A percentile compares a stretch with the other conserved stretches of the same genome.
These are phyloP conservation scores for Coelopa pilipes DNA, from an alignment of 2,888 invertebrate species.

Conservation along the genomic window DNA sequence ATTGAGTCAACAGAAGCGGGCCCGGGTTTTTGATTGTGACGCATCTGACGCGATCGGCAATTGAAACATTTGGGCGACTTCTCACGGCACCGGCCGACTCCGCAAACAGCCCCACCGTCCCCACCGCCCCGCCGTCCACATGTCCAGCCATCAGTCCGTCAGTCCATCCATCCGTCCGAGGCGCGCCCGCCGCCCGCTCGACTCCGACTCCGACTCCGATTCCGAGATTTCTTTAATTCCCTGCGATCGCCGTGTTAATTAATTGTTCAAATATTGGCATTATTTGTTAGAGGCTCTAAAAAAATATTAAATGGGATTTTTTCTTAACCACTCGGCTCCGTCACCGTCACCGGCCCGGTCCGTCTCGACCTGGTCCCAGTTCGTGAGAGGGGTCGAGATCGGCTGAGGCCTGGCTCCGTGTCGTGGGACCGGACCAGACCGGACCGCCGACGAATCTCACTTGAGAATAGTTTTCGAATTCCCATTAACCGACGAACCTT, in stretches of 20 bases:
- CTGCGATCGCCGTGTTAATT: slow-evolving; percentile 63
- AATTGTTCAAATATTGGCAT: slow-evolving; percentile 64
- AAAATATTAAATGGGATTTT: slow-evolving; percentile 62
- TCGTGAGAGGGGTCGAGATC: no score
- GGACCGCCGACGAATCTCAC: no score
- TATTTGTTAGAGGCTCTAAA: slow-evolving; percentile 63
- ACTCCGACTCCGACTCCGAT: slow-evolving; percentile 24
- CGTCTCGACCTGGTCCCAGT: no score
- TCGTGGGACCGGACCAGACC: no score
- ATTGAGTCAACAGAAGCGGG: slow-evolving; percentile 26
- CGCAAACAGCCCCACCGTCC: no score
- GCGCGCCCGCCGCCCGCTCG: neutral
- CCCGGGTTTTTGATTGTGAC: slow-evolving; percentile 26
- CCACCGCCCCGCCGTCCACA: no score
- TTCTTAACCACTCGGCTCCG: slow-evolving; percentile 35
- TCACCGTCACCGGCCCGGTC: no score
- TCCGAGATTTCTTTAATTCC: slow-evolving; percentile 56
- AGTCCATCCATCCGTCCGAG: neutral
- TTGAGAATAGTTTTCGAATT: no score
- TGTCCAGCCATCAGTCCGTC: neutral
- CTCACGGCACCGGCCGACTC: neutral
- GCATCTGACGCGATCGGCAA: slow-evolving; percentile 30
- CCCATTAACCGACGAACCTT: no score
- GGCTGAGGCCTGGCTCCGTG: no score
- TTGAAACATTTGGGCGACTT: slow-evolving; percentile 34